Percentiles rank a stretch among this genome's conserved stretches.
Conservation (phyloP, 1,140 invertebrate species). For the Sarcophaga peregrina region DNA sequence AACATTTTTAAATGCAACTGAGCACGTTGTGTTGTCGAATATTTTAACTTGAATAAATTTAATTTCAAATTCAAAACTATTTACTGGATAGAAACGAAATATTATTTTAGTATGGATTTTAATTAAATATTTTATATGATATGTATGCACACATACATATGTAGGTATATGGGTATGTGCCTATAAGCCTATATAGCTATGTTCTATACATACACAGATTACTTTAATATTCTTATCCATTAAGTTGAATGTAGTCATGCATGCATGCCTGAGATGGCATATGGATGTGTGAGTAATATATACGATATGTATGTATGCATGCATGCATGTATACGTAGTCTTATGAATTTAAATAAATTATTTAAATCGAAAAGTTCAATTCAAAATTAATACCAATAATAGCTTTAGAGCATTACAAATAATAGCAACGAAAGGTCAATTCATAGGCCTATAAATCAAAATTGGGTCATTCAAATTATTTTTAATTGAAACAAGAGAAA, state of each 20-base stretch:
- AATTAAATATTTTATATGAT: slow-evolving; percentile 2
- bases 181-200: too few relatives aligned
- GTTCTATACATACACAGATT: too few relatives aligned
- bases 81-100: slow-evolving; percentile 1
- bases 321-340: neutral
- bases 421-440: slow-evolving; percentile 1
- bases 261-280: too few relatives aligned
- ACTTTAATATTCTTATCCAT: too few relatives aligned
- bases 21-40: too few relatives aligned
- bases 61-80: neutral
- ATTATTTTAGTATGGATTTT: neutral
- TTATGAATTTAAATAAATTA: neutral
- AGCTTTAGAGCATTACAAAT: neutral
- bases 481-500: neutral
- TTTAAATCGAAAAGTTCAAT: slow-evolving; percentile 1
- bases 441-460: neutral
- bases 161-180: too few relatives aligned
- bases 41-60: neutral
- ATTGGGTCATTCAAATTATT: slow-evolving; percentile 15
- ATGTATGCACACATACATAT: neutral
- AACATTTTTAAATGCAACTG: too few relatives aligned
- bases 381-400: slow-evolving; percentile 1
- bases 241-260: too few relatives aligned
- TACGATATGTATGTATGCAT: neutral
- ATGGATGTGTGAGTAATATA: too few relatives aligned